Evolutionary conservation across 2,888 invertebrate species (phyloP), one percentile per base, ranked within the genome.

Genomic region (Melitaea athalia): DNA sequence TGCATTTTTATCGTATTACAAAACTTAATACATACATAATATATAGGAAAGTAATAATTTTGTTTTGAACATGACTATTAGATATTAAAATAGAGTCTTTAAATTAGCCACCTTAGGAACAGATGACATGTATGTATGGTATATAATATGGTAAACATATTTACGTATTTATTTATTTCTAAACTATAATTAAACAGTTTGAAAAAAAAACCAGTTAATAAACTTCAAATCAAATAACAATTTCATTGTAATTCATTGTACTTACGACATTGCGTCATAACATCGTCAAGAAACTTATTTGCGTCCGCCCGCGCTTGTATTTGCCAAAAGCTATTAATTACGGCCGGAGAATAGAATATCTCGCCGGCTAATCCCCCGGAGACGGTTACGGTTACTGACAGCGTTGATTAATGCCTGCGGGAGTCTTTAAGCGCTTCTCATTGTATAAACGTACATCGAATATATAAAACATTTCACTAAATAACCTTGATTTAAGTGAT

Each of bases 261-360:
- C 57, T 71, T 68, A 62, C 70, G 62, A 63, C 64, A 68, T 71
- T 66, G 62, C 71, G 69, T 71, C 67, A 71, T 60, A 63, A 82
- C 79, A 80, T 80, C 83, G 82, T 85, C 87, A 84, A 85, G 87
- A 84, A 81, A 83, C 81, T 83, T 85, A 87, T 87, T 89, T 84
- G 82, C 80, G 85, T 81, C 80, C 79, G 82, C 76, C 82, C 81
- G 83, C 72, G 70, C 83, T 76, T 80, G 83, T 87, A 86, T 86
- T 90, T 89, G 91, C 91, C 92, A 91, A 92, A 91, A 89, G 89
- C 91, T 88, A 92, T 92, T 91, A 91, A 91, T 92, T 91, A 91
- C 85, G 75, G 78, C 80, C 83, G 81, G 85, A 90, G 90, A 91
- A 92, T 90, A 91, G 89, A 91, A 89, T 89, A 89, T 90, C 89